A percentile compares a stretch with the other conserved stretches of the same genome.
These are phyloP conservation scores for Ypsolopha scabrella DNA, from an alignment of 2,888 invertebrate genomes.

Conservation along the genomic window DNA sequence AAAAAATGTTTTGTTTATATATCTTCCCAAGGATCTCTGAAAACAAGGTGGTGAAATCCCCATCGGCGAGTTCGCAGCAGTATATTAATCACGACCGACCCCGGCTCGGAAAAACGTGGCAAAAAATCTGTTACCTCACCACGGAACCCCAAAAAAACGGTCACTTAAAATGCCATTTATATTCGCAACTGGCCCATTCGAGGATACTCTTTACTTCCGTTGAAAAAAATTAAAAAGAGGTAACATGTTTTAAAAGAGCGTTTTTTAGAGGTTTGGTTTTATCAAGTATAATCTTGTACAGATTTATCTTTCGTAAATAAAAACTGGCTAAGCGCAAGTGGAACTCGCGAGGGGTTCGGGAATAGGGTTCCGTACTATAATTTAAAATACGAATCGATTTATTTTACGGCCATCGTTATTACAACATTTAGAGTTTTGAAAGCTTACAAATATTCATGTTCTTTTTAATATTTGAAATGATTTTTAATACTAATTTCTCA, in stretches of 20 bases:
- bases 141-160: slow-evolving; percentile 30
- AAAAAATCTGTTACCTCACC: slow-evolving; percentile 49
- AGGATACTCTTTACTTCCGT: slow-evolving; percentile 7
- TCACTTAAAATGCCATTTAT: slow-evolving; percentile 48
- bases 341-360: too few relatives aligned
- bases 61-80: slow-evolving; percentile 6
- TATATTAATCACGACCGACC: slow-evolving; percentile 17
- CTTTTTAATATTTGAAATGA: too few relatives aligned
- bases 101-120: not conserved
- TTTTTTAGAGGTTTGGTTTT: not conserved
- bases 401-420: too few relatives aligned
- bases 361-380: too few relatives aligned
- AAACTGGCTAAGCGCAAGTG: too few relatives aligned
- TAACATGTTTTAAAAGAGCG: slow-evolving; percentile 13
- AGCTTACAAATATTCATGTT: too few relatives aligned
- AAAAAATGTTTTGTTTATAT: too few relatives aligned
- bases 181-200: slow-evolving; percentile 20
- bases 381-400: too few relatives aligned
- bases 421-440: too few relatives aligned
- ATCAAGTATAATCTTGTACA: too few relatives aligned
- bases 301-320: too few relatives aligned
- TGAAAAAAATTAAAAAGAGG: slow-evolving; percentile 14
- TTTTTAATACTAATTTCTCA: too few relatives aligned
- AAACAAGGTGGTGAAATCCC: slow-evolving; percentile 9
- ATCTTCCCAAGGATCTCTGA: not conserved